Percentiles rank a stretch among this genome's conserved stretches.
phyloP scores from a whole-genome alignment of 1,140 invertebrate species.

The Papilio polyxenes region DNA sequence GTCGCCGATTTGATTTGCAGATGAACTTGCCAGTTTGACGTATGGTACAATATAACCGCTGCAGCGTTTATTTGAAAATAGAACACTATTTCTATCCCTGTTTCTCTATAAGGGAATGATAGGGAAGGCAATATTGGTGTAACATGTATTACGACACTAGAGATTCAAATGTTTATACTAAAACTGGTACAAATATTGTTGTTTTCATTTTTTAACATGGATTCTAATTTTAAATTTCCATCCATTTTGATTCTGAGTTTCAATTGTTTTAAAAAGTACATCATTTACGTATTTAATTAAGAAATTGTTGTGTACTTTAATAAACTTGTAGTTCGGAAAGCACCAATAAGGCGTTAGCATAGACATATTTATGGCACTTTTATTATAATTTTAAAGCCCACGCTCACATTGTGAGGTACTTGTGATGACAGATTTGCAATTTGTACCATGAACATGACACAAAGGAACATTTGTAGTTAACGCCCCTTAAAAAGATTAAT shows the following conservation, averaged over 20 bases:
- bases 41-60: constrained; percentile 48
- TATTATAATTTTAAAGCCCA: neutral
- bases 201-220: too few relatives aligned
- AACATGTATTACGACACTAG: too few relatives aligned
- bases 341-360: neutral
- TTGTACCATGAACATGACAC: constrained; percentile 48
- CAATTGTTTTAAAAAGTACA: neutral
- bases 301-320: neutral
- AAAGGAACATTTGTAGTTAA: constrained; percentile 57
- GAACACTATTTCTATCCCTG: neutral
- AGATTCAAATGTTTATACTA: too few relatives aligned
- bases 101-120: neutral
- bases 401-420: neutral
- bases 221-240: too few relatives aligned
- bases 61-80: neutral
- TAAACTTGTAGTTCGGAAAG: neutral
- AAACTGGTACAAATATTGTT: too few relatives aligned
- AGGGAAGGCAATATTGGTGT: neutral
- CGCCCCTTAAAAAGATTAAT: constrained; percentile 62
- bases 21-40: constrained; percentile 51
- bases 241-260: neutral
- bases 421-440: constrained; percentile 2
- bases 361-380: neutral
- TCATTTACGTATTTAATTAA: too few relatives aligned
- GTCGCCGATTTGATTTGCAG: constrained; percentile 74